These are phyloP conservation scores for Cryptocephalus moraei DNA, from an alignment of 2,888 invertebrate genomes.

Conservation along the genomic window DNA sequence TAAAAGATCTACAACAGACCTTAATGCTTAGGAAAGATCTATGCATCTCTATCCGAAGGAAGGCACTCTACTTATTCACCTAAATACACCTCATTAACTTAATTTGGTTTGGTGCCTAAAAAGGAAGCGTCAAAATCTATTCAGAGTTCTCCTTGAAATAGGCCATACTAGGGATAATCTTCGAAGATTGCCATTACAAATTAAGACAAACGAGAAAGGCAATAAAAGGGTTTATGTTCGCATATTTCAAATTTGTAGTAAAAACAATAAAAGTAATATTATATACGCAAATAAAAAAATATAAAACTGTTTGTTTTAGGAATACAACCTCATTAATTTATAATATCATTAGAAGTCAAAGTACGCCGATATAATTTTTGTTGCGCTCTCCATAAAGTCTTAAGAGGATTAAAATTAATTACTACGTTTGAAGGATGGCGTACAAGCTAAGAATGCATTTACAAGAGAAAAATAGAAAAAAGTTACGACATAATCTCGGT, in stretches of 20 bases:
- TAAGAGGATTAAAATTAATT: background rate
- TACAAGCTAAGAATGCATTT: background rate
- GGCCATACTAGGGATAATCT: constrained; percentile 11
- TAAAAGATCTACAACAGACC: constrained; percentile 26
- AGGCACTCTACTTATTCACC: constrained; percentile 34
- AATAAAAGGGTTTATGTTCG: too few species aligned
- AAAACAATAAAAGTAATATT: too few species aligned
- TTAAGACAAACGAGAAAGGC: too few species aligned
- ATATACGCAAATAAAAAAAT: too few species aligned
- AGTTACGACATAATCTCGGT: background rate
- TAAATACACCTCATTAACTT: constrained; percentile 27
- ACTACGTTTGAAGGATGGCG: background rate
- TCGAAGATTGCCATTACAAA: background rate
- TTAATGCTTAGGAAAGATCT: constrained; percentile 32
- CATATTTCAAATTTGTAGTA: too few species aligned
- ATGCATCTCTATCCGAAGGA: constrained; percentile 27
- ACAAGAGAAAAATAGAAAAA: background rate
- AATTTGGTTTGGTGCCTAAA: constrained; percentile 20
- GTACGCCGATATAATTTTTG: too few species aligned
- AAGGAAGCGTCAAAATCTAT: constrained; percentile 24
- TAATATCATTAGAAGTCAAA: too few species aligned
- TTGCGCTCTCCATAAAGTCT: background rate
- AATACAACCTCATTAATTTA: too few species aligned
- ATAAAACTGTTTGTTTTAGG: too few species aligned
- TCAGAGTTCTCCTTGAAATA: constrained; percentile 17